Evolutionary conservation across 2,888 invertebrate species (phyloP).

Genomic region (Actias luna): DNA sequence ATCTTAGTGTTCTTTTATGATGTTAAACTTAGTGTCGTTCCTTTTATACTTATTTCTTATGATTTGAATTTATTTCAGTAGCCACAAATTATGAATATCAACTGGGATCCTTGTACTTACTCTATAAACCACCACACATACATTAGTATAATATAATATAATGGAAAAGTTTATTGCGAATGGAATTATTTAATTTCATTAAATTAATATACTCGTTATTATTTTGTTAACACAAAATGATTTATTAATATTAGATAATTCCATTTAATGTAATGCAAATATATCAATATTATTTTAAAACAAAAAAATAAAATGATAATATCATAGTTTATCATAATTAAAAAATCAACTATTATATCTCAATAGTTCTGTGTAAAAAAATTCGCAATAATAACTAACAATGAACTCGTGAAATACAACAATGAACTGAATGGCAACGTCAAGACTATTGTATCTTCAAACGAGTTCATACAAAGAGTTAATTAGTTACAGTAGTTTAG

Average conservation of each 20-base stretch:
- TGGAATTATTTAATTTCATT: not conserved
- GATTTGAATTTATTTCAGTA: not conserved
- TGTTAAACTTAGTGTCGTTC: too few species aligned
- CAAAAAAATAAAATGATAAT: not conserved
- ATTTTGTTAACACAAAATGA: too few species aligned
- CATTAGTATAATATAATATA: not conserved
- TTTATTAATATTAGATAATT: too few species aligned
- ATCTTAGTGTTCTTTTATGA: too few species aligned
- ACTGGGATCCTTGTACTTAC: not conserved
- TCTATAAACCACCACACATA: not conserved
- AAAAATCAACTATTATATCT: not conserved
- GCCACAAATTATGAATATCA: not conserved
- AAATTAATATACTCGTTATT: not conserved
- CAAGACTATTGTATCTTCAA: conserved; percentile 49
- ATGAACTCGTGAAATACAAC: conserved; percentile 45
- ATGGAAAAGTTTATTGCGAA: not conserved
- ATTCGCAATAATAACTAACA: conserved; percentile 42
- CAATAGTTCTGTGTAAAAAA: conserved; percentile 19
- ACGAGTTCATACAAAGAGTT: conserved; percentile 36
- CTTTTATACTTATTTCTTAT: not conserved
- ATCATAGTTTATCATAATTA: not conserved
- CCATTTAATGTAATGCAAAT: too few species aligned
- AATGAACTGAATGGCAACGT: conserved; percentile 39
- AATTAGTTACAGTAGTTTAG: conserved; percentile 35
- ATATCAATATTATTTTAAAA: not conserved